Base-by-base conservation (phyloP, 2,113 vertebrate genomes). In the Eublepharis macularius region DNA sequence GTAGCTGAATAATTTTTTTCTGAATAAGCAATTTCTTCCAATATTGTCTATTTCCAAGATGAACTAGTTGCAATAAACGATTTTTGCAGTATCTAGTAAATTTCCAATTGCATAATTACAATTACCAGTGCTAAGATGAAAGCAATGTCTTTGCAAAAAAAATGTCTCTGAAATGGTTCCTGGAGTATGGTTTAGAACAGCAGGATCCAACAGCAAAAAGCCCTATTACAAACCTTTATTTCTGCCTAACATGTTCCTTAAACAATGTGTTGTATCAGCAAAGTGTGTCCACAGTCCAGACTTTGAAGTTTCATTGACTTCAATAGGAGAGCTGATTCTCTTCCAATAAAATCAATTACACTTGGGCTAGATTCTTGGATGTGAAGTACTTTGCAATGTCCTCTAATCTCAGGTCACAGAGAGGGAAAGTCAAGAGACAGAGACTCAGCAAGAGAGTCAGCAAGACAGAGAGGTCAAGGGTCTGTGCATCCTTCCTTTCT, bases 91-190 rank as follows among this genome's bases (percentile, higher is more conserved):
- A 82, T 66, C 43, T 60, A 45, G 54, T 91, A 80, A 76, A 89
- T 93, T 91, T 88, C 41, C 86, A 63, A 72, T 29, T 81, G 47
- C 81, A 32, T 72, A 90, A 92, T 92, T 93, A 91, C 91, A 91
- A 88, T 80, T 36, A 92, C 16, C 86, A 78, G 81, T 0, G 70
- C 1, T 83, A 70, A 34, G 87, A 77, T 68, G 68, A 68, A 54
- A 79, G 36, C 68, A 83, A 65, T 1, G 0, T 1, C 47, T 0
- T 0, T 0, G 16, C 0, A 45, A 32, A 34, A 4, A 60, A 21
- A 60, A 4, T 43, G 43, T 51, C 17, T 34, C 0, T 0, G 32
- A 75, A 79, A 87, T 85, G 1, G 36, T 24, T 81, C 69, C 85
- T 77, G 36, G 34, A 80, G 26, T 26, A 6, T 0, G 45, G 39